Conservation (phyloP, 2,113 vertebrate genomes). For the Vidua macroura region DNA sequence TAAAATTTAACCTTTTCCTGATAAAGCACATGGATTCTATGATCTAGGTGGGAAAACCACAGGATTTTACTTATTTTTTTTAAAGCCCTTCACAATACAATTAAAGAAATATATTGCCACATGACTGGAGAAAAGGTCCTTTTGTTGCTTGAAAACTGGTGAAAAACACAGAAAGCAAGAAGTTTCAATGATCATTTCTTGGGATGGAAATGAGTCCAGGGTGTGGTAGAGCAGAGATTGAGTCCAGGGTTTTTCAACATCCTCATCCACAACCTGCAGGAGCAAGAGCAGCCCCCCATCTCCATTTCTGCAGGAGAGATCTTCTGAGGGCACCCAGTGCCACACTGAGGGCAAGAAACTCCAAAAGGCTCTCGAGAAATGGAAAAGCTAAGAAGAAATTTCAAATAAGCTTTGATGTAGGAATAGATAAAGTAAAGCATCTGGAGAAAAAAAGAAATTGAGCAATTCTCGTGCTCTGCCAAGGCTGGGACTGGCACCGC, state of each 20-base stretch:
- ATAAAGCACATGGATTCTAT: background rate
- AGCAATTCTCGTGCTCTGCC: rapidly evolving
- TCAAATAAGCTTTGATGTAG: background rate
- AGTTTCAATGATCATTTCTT: background rate
- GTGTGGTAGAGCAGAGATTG: background rate
- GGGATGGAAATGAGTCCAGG: background rate
- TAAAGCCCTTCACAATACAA: background rate
- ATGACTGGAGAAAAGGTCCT: background rate
- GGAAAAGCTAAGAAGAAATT: background rate
- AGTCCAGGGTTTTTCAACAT: background rate
- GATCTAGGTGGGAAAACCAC: background rate
- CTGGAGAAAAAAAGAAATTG: background rate
- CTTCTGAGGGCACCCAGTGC: background rate
- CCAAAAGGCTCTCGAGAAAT: background rate
- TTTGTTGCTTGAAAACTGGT: background rate
- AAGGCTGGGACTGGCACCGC: background rate
- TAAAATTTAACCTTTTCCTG: background rate
- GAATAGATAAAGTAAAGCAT: background rate
- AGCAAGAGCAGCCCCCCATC: background rate
- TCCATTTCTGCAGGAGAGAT: background rate
- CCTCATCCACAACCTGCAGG: background rate
- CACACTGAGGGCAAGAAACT: background rate
- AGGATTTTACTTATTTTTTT: background rate
- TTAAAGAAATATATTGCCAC: background rate
- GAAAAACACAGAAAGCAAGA: background rate